phyloP scores from a whole-genome alignment of 2,888 invertebrate genomes.

The Polymixis flavicincta region DNA sequence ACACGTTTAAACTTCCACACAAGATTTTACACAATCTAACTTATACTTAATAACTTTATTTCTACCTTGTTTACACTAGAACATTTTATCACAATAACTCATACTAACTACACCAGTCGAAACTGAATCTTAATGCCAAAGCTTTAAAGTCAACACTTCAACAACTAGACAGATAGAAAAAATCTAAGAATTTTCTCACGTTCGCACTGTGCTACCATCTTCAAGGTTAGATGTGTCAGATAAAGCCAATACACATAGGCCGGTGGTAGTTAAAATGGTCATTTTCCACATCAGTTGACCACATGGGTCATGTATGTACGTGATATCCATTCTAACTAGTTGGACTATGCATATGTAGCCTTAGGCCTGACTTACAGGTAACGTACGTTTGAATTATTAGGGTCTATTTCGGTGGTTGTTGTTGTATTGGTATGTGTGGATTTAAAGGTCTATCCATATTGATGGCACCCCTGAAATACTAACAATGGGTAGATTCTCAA shows the following conservation, averaged over 20 bases:
- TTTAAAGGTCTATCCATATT: not conserved
- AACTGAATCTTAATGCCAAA: not conserved
- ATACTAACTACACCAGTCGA: constrained; percentile 3
- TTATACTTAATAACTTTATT: constrained; percentile 31
- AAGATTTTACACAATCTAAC: constrained; percentile 41
- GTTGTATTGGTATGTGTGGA: not conserved
- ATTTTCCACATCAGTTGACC: constrained; percentile 80
- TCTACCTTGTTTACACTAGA: constrained; percentile 35
- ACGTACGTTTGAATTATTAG: constrained; percentile 34
- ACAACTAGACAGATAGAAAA: constrained; percentile 48
- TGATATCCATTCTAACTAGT: constrained; percentile 68
- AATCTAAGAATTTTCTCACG: constrained; percentile 81
- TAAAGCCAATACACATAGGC: constrained; percentile 74
- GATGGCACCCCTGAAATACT: not conserved
- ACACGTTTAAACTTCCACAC: constrained; percentile 12
- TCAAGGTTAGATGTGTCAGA: constrained; percentile 83
- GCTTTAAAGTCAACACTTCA: constrained; percentile 19
- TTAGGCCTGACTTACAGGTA: constrained; percentile 30
- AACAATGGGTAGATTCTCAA: not conserved
- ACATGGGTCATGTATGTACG: constrained; percentile 78
- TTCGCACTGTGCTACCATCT: constrained; percentile 73
- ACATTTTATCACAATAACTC: constrained; percentile 17
- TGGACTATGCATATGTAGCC: constrained; percentile 53
- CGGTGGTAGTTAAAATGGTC: constrained; percentile 73
- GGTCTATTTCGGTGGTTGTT: constrained; percentile 17